Evolutionary conservation across 2,888 invertebrate genomes (phyloP).

Genomic region (Lagria hirta): DNA sequence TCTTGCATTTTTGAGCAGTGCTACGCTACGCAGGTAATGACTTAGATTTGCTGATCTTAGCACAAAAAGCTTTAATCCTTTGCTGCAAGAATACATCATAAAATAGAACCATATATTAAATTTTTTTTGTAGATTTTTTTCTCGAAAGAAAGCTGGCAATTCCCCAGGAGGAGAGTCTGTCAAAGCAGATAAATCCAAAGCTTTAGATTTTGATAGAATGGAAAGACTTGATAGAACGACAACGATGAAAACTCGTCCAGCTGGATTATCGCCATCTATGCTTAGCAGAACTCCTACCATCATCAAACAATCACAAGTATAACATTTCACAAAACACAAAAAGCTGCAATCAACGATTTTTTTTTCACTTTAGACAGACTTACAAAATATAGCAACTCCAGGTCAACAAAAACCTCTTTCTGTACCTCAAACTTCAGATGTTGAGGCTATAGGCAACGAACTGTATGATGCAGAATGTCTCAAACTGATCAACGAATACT

Average conservation of each 20-base stretch:
- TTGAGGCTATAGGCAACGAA: slow-evolving; percentile 83
- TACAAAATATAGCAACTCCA: slow-evolving; percentile 64
- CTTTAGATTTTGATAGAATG: slow-evolving; percentile 67
- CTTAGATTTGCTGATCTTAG: slow-evolving; percentile 7
- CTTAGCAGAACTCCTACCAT: slow-evolving; percentile 55
- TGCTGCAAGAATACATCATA: no score
- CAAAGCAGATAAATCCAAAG: slow-evolving; percentile 68
- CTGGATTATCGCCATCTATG: slow-evolving; percentile 54
- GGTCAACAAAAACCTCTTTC: slow-evolving; percentile 73
- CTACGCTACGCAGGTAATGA: slow-evolving; percentile 21
- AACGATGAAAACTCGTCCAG: slow-evolving; percentile 46
- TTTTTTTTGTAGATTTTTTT: slow-evolving; percentile 69
- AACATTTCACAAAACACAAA: neutral
- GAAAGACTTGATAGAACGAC: slow-evolving; percentile 33
- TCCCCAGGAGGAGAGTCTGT: slow-evolving; percentile 68
- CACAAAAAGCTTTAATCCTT: no score
- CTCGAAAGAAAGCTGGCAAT: slow-evolving; percentile 70
- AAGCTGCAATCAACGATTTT: no score
- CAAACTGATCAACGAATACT: slow-evolving; percentile 95
- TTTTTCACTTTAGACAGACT: slow-evolving; percentile 56
- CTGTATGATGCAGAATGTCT: slow-evolving; percentile 85
- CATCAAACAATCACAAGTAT: slow-evolving; percentile 59
- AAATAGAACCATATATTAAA: no score
- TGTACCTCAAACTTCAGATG: slow-evolving; percentile 67
- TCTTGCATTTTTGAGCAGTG: slow-evolving; percentile 27